Evolutionary conservation across 2,797 vertebrate species (phyloP), one percentile per base, ranked within the genome.

Genomic region (Enteromius paludinosus): DNA sequence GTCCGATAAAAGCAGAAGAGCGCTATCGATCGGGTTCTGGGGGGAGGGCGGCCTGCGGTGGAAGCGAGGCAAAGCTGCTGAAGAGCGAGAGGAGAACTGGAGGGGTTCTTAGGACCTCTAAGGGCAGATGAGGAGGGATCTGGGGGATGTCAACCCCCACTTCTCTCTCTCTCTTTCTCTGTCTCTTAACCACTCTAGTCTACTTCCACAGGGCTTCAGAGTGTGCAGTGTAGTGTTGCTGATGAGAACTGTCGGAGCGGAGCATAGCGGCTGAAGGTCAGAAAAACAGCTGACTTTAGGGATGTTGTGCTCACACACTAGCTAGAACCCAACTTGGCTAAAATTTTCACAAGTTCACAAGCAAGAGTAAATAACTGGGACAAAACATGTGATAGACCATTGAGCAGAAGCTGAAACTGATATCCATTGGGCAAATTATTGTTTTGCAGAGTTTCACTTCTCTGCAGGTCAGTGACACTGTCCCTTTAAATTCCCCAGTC

Each of bases 1-100:
- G 94, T 94, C 94, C 94, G 94, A 95, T 95, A 92, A 95, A 95
- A 95, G 95, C 92, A 92, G 87, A 94, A 93, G 93, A 93, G 94
- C 89, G 76, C 76, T 92, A 96, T 96, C 85, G 94, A 95, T 95
- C 90, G 90, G 85, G 88, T 82, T 89, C 82, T 87, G 75, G 71
- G 84, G 85, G 81, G 87, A 75, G 89, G 83, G 85, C 87, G 88
- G 89, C 89, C 87, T 89, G 90, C 81, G 88, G 92, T 92, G 91
- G 86, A 92, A 88, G 81, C 88, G 90, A 92, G 92, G 90, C 89
- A 90, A 89, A 91, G 91, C 91, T 94, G 91, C 91, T 92, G 91
- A 92, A 92, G 91, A 90, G 91, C 88, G 91, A 93, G 91, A 91
- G 91, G 90, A 88, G 91, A 91, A 89, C 92, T 89, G 86, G 79